Evolutionary conservation across 2,113 vertebrate genomes (phyloP), one percentile per base, ranked within the genome.

Genomic region (Regulus satrapa): DNA sequence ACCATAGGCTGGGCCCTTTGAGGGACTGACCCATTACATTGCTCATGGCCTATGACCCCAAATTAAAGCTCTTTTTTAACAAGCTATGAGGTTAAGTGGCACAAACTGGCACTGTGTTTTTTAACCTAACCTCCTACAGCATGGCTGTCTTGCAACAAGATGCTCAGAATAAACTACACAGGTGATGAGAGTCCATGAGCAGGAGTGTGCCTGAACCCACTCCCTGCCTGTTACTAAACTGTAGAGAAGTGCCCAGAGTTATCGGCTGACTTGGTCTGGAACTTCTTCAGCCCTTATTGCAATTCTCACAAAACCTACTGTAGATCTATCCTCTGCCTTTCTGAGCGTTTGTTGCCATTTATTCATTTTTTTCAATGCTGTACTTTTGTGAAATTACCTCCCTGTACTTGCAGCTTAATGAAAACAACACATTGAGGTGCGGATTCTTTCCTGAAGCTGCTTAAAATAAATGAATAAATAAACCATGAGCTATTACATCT

Each of bases 191-290:
- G 12, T 12, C 10, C 43, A 41, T 17, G 49, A 29, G 34, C 4
- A 45, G 48, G 11, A 52, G 8, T 25, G 9, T 46, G 36, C 28
- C 48, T 74, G 49, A 56, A 32, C 10, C 5, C 18, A 10, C 15
- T 10, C 41, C 62, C 18, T 76, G 49, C 8, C 14, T 66, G 28
- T 12, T 52, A 48, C 32, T 76, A 36, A 76, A 24, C 12, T 43
- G 25, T 9, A 64, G 7, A 69, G 19, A 45, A 36, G 25, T 73
- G 29, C 26, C 24, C 72, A 62, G 6, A 52, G n/a, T 59, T 56
- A 51, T 6, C 0, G 0, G 9, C 20, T 62, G 28, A 54, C 23
- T 83, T 82, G 28, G n/a, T 38, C 41, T 73, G n/a, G 19, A n/a
- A 43, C 18, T 9, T 56, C 48, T 73, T 59, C 45, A 68, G 41